Evolutionary conservation across 1,140 invertebrate species (phyloP), one percentile per base, ranked within the genome.

Genomic region (Conus betulinus): DNA sequence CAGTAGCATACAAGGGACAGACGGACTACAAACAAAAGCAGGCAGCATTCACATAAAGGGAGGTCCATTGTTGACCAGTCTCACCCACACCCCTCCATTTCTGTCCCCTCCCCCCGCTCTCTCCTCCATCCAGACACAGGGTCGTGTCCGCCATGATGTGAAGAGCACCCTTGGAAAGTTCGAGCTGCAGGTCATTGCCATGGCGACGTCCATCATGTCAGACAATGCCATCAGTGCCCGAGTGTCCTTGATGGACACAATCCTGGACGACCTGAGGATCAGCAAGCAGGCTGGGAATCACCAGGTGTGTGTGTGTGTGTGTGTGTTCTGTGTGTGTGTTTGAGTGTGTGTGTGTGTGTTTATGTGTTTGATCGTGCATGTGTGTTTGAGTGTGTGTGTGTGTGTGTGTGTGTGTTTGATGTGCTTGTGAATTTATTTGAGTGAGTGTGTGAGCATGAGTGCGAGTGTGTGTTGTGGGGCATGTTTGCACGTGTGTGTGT

Each of bases 201-300:
- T 98, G 0, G 97, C 97, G 93, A 97, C 97, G 10, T 96, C 97
- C 85, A 97, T 98, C 95, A 96, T 97, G 90, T 97, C 96, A 0
- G 97, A 98, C 94, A 96, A 96, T 76, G 97, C 97, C 0, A 95
- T 98, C 88, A 96, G 96, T 55, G 97, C 97, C 0, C 97, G 97
- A 8, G 95, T 98, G 53, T 95, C 97, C 8, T 95, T 99, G 0
- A 97, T 97, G 89, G 97, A 98, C 95, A 97, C 97, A 90, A 96
- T 97, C 15, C 93, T 98, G 52, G 97, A 98, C 91, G 98, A 99
- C 94, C 97, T 96, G 5, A 95, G 98, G 39, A 63, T 88, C 67
- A 89, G 89, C 83, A 92, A 91, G 85, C 23, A 88, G 67, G 87
- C 88, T 51, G n/a, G 92, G 94, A 78, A 91, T 95, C 67, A 94